Evolutionary conservation across 1,140 invertebrate genomes (phyloP).

Genomic region (Lamellibrachia luymesi): DNA sequence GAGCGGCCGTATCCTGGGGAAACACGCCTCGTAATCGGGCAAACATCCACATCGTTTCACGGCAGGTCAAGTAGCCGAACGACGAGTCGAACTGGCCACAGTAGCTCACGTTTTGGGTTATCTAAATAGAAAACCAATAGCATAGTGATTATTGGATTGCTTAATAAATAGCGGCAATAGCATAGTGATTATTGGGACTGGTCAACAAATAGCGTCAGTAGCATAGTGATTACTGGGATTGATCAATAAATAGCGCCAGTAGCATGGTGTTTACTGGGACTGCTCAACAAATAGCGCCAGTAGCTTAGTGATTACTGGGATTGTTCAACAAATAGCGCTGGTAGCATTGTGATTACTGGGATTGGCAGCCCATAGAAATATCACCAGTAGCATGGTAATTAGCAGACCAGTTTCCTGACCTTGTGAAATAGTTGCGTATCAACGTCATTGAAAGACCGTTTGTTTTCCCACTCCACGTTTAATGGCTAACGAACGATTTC

Average conservation of each 20-base stretch:
- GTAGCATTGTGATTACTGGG: too few species aligned
- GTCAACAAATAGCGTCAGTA: not conserved
- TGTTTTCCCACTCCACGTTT: too few species aligned
- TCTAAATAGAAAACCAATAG: slow-evolving; percentile 31
- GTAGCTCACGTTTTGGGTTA: slow-evolving; percentile 56
- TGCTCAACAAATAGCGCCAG: too few species aligned
- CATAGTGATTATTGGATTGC: not conserved
- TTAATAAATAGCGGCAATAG: not conserved
- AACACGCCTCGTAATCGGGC: slow-evolving; percentile 68
- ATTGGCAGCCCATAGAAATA: not conserved
- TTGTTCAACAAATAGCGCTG: too few species aligned
- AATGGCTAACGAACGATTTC: too few species aligned
- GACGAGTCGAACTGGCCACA: slow-evolving; percentile 62
- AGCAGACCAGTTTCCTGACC: too few species aligned
- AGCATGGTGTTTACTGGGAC: too few species aligned
- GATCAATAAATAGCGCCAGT: too few species aligned
- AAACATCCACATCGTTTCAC: slow-evolving; percentile 75
- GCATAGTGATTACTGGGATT: too few species aligned
- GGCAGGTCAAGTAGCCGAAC: slow-evolving; percentile 54
- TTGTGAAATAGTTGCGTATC: too few species aligned
- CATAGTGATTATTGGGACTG: not conserved
- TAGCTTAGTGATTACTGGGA: too few species aligned
- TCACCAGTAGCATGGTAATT: not conserved
- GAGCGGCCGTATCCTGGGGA: slow-evolving; percentile 39
- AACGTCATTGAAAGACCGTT: too few species aligned